Base-by-base conservation (phyloP, 30 jellyfish, hydroid and myxozoan genomes). In the Catostylus mosaicus region DNA sequence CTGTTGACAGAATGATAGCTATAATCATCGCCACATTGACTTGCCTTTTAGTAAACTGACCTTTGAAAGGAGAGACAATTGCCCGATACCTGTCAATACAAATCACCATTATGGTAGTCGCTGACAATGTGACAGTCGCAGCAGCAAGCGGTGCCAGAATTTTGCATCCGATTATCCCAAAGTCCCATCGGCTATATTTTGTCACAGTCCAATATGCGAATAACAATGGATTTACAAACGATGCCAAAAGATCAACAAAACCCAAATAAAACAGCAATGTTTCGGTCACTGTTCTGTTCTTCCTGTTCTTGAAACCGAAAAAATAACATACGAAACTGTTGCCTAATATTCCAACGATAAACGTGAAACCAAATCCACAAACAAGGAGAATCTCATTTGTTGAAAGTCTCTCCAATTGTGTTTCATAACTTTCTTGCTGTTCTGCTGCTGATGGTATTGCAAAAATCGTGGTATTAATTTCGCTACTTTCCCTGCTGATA, bases 81-180 rank as follows among this genome's bases (percentile, higher is more conserved):
- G 83, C 88, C 9, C 82, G 67, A 36, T 86, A 86, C 27, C 96
- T 47, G 34, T 86, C 96, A 30, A 86, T 11, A 30, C 85, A 46
- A 27, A 86, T 48, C 14, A 86, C 66, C 46, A 75, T 54, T 23
- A 86, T 86, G 35, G 75, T 61, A 5, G 77, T 57, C 1, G 96
- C 96, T 22, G 96, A 86, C 8, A 86, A 32, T 27, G 81, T 75
- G 10, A 71, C 73, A 4, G 78, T 20, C 14, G 66, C 43, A 2
- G 87, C 82, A 1, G 86, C 87, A n/a, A 86, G 38, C 24, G 81
- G 76, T 18, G 86, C 83, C 11, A 86, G 31, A 0, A 86, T 22
- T 35, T 74, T 86, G 68, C 96, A 86, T 9, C 90, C 96, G 23
- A 77, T 30, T 6, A 26, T 7, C 20, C 96, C 96, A 37, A 86